phyloP scores from a whole-genome alignment of 2,113 vertebrate species.

The Octodon degus region DNA sequence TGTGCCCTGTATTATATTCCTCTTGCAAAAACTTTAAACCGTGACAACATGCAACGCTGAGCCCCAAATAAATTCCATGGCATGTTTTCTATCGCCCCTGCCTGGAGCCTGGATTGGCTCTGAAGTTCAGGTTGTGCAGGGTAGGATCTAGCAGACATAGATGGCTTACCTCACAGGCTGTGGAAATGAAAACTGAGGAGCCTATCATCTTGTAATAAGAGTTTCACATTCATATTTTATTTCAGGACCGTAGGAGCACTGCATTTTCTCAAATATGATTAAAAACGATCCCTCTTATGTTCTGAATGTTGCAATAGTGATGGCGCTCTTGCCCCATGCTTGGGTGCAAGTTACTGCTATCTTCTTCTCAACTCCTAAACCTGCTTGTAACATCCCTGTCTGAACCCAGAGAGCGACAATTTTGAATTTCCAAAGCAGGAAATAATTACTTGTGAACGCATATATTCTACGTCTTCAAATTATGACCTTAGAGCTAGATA shows the following conservation, averaged over 20 bases:
- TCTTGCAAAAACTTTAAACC: too few species aligned
- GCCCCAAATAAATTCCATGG: slow-evolving; percentile 9
- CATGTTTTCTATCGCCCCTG: neutral
- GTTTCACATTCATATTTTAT: slow-evolving; percentile 1
- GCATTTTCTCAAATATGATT: slow-evolving; percentile 35
- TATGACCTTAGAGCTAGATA: neutral
- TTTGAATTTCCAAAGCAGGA: neutral
- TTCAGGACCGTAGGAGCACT: neutral
- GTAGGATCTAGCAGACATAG: neutral
- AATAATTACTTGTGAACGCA: neutral
- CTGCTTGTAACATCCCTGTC: neutral
- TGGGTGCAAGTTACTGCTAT: neutral
- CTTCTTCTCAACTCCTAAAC: slow-evolving; percentile 39
- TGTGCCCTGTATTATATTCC: too few species aligned
- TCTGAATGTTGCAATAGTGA: neutral
- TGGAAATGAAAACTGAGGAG: neutral
- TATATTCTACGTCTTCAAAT: slow-evolving; percentile 19
- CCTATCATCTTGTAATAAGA: neutral
- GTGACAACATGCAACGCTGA: neutral
- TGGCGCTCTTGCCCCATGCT: neutral
- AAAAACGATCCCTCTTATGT: neutral
- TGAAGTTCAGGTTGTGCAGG: neutral
- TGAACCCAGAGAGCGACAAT: slow-evolving; percentile 2
- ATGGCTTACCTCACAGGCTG: neutral
- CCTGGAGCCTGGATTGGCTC: neutral